phyloP scores from a whole-genome alignment of 2,113 vertebrate species.

The Pelmatolapia mariae region DNA sequence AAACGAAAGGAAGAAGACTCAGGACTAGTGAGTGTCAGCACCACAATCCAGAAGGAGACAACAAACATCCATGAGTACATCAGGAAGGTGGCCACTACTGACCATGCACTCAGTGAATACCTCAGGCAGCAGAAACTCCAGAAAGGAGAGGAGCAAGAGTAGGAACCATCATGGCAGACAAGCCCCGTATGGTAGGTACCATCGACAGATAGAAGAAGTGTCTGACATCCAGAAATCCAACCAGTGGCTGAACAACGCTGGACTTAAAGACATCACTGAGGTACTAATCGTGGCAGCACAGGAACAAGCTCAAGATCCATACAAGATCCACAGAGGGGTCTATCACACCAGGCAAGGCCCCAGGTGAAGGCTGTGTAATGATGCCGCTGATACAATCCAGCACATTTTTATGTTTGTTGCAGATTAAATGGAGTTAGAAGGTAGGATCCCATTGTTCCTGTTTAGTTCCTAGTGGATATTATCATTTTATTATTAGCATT shows the following conservation, averaged over 20 bases:
- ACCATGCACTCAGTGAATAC: neutral
- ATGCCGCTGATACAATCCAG: neutral
- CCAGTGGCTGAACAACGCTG: neutral
- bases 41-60: neutral
- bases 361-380: neutral
- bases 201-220: neutral
- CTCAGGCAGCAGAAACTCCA: neutral
- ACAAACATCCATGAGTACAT: neutral
- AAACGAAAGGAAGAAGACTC: neutral
- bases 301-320: neutral
- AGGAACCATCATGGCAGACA: neutral
- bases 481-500: neutral
- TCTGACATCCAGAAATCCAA: neutral
- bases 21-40: neutral
- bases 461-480: neutral
- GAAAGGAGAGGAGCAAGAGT: neutral
- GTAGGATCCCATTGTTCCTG: neutral
- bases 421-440: neutral
- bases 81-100: neutral
- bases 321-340: neutral
- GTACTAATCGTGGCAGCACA: neutral
- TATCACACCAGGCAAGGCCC: neutral
- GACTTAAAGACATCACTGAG: neutral
- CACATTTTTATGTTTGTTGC: neutral
- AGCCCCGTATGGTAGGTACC: neutral